phyloP scores from a whole-genome alignment of 2,113 vertebrate genomes.

The Ia io region DNA sequence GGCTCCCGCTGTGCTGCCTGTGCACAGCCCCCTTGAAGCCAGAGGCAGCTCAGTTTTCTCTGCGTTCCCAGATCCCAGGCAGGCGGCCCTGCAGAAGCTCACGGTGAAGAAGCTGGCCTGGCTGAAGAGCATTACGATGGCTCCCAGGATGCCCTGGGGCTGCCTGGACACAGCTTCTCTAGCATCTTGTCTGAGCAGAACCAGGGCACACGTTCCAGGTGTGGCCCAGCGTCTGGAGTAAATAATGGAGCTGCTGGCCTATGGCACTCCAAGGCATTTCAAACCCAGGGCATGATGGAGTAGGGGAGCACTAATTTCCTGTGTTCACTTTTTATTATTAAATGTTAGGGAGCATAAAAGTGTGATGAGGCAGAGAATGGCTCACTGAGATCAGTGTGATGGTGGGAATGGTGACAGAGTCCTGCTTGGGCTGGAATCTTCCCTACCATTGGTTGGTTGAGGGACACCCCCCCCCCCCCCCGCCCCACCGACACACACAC shows the following conservation, averaged over 20 bases:
- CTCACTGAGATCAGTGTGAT: not conserved
- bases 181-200: not conserved
- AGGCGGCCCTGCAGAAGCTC: not conserved
- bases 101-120: not conserved
- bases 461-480: too few species aligned
- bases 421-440: not conserved
- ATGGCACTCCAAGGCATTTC: not conserved
- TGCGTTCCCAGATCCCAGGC: not conserved
- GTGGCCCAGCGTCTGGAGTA: accelerated
- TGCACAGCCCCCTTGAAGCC: not conserved
- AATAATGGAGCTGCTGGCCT: too few species aligned
- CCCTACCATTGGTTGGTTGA: not conserved
- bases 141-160: not conserved
- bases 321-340: not conserved
- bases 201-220: accelerated
- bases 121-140: not conserved
- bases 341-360: not conserved
- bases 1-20: accelerated
- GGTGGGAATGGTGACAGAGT: not conserved
- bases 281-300: too few species aligned
- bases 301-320: not conserved
- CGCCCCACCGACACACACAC: not conserved
- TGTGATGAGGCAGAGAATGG: too few species aligned
- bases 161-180: not conserved
- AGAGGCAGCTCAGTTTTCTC: not conserved